Evolutionary conservation across 2,113 vertebrate genomes (phyloP).

Genomic region (Mobula birostris): DNA sequence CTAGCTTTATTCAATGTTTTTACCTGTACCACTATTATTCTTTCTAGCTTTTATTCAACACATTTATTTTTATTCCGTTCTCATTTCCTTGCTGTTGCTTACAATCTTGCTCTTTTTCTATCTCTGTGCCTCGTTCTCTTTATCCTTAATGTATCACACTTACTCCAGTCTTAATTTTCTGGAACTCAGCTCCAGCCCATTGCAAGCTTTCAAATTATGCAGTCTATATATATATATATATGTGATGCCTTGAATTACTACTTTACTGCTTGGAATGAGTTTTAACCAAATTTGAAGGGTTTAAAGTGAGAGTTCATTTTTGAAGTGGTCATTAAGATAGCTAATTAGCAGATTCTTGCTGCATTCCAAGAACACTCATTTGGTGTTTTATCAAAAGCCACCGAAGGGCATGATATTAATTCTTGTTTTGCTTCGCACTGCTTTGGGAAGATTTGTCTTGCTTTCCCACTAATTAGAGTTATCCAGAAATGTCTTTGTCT

Average conservation of each 20-base stretch:
- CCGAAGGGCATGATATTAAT: background rate
- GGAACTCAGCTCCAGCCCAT: background rate
- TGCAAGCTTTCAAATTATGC: background rate
- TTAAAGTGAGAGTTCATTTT: background rate
- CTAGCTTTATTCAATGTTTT: background rate
- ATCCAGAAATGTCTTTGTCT: background rate
- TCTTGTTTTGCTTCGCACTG: background rate
- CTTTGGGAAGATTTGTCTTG: constrained; percentile 1
- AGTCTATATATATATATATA: background rate
- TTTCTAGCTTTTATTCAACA: background rate
- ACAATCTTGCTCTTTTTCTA: too few relatives aligned
- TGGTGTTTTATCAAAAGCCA: background rate
- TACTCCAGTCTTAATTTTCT: background rate
- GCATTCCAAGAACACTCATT: background rate
- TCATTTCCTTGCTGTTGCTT: background rate
- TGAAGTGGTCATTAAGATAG: background rate
- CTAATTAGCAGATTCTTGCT: background rate
- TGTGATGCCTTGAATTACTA: background rate
- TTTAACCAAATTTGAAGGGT: background rate
- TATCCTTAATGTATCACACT: background rate
- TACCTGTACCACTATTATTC: background rate
- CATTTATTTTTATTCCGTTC: background rate
- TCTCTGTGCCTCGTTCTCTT: background rate
- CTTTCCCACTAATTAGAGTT: background rate
- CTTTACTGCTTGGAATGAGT: background rate